Conservation (phyloP, 2,113 vertebrate genomes). For the Podarcis muralis region DNA sequence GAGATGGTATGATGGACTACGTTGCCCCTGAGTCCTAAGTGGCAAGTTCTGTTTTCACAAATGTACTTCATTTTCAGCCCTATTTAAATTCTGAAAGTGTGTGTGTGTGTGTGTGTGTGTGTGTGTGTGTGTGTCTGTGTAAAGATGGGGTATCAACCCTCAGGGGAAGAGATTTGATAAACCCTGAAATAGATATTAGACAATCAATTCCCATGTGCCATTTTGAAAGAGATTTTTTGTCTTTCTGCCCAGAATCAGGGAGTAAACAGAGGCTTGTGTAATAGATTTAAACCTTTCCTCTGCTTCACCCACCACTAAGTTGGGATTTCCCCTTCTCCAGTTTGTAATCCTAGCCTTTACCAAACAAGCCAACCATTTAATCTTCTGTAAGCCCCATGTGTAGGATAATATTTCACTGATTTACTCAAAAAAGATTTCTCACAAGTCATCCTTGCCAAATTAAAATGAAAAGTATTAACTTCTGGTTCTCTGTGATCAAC, state of each 20-base stretch:
- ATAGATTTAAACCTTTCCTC: neutral
- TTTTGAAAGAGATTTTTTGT: neutral
- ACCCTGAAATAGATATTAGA: neutral
- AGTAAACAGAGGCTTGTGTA: neutral
- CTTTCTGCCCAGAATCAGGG: neutral
- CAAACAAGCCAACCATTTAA: neutral
- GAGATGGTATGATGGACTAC: neutral
- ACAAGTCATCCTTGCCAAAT: neutral
- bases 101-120: too few species aligned
- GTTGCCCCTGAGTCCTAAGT: neutral
- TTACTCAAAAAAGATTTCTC: neutral
- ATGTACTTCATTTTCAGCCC: neutral
- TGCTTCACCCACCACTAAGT: neutral
- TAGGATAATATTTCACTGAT: neutral
- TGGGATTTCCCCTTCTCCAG: too few species aligned
- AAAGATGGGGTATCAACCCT: neutral
- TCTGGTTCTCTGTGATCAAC: slow-evolving; percentile 3
- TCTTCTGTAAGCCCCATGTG: neutral
- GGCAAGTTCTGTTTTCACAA: neutral
- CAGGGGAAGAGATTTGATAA: neutral
- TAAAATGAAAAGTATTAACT: slow-evolving; percentile 16
- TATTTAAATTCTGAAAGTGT: neutral
- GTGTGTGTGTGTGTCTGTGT: too few species aligned
- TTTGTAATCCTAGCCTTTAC: neutral
- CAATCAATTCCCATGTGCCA: neutral